These are phyloP conservation scores for Enoplosus armatus DNA, from an alignment of 2,797 vertebrate species.

Conservation along the genomic window DNA sequence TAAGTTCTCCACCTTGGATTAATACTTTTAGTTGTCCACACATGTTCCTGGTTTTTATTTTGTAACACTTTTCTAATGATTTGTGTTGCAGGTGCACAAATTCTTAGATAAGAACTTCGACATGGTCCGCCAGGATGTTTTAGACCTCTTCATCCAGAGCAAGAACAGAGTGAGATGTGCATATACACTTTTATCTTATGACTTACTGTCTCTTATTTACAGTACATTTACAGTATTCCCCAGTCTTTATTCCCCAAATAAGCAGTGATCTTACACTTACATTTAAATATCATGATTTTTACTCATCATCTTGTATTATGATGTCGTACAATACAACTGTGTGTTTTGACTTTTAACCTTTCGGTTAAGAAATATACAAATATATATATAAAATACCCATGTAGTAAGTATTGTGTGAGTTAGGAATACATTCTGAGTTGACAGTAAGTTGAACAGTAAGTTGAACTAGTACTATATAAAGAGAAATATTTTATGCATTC, in stretches of 20 bases:
- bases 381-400: no score
- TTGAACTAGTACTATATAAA: no score
- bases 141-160: slow-evolving; percentile 94
- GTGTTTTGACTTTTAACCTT: not conserved
- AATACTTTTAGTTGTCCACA: not conserved
- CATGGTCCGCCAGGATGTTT: slow-evolving; percentile 94
- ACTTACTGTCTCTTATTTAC: not conserved
- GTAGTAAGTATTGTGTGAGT: slow-evolving; percentile 6
- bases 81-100: slow-evolving; percentile 90
- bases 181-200: not conserved
- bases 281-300: slow-evolving; percentile 10
- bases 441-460: no score
- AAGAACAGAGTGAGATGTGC: slow-evolving; percentile 88
- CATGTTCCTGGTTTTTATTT: not conserved
- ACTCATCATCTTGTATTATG: not conserved
- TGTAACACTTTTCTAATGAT: not conserved
- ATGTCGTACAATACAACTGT: not conserved
- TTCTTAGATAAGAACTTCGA: slow-evolving; percentile 98
- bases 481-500: not conserved
- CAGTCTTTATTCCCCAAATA: not conserved
- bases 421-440: not conserved
- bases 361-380: not conserved
- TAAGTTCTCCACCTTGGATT: not conserved
- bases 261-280: not conserved
- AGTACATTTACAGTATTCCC: not conserved